These are phyloP conservation scores for Diplolepis rosae DNA, from an alignment of 2,888 invertebrate species.

Conservation along the genomic window DNA sequence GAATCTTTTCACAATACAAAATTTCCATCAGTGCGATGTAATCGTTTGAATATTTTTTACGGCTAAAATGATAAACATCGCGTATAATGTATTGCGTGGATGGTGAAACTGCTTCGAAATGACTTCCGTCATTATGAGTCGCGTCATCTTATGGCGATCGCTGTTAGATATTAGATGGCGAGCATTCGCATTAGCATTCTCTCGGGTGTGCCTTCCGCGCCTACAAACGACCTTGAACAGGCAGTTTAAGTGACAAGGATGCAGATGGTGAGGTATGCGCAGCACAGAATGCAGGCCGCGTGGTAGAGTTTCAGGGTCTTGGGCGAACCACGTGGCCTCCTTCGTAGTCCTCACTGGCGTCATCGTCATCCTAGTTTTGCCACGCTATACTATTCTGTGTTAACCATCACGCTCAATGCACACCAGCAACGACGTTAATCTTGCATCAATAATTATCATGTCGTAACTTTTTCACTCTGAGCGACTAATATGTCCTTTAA, in stretches of 20 bases:
- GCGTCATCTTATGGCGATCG: not conserved
- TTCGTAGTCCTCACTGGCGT: slow-evolving; percentile 3
- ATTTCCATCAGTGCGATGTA: not conserved
- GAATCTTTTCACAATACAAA: too few species aligned
- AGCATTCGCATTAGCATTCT: slow-evolving; percentile 11
- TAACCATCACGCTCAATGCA: not conserved
- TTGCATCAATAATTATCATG: slow-evolving; percentile 1
- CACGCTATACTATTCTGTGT: not conserved
- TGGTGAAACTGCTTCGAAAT: not conserved
- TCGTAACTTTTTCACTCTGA: not conserved
- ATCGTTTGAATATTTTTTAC: not conserved
- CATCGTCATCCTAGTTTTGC: not conserved
- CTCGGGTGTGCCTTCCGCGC: slow-evolving; percentile 58
- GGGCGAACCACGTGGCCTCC: slow-evolving; percentile 26
- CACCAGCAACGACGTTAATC: not conserved
- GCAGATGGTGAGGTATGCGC: not conserved
- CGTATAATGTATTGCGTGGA: not conserved
- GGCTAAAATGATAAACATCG: not conserved
- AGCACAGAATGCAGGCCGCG: not conserved
- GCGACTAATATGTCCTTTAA: not conserved
- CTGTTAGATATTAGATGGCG: slow-evolving; percentile 1
- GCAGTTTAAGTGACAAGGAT: slow-evolving; percentile 1
- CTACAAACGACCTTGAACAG: slow-evolving; percentile 52
- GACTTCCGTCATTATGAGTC: slow-evolving; percentile 14
- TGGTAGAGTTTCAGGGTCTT: slow-evolving; percentile 37